Conservation (phyloP, 2,113 vertebrate genomes). For the Echinops telfairi region DNA sequence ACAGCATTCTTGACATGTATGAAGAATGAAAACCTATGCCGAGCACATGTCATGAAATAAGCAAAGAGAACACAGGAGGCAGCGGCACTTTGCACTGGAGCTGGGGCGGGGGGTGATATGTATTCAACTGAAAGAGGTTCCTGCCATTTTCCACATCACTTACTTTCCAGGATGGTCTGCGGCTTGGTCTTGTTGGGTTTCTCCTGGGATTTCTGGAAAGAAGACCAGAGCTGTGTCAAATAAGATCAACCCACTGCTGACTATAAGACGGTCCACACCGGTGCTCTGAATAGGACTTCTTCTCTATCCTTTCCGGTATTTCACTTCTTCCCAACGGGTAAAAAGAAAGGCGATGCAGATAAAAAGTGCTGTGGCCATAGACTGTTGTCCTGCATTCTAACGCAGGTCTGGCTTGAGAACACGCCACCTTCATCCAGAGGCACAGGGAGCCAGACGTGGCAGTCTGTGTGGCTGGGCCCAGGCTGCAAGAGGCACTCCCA, state of each 20-base stretch:
- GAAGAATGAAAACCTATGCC: conserved; percentile 15
- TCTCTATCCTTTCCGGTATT: neutral
- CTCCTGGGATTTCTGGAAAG: conserved; percentile 93
- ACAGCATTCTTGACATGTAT: neutral
- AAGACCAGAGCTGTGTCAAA: conserved; percentile 74
- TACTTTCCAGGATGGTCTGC: conserved; percentile 92
- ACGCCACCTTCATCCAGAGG: neutral
- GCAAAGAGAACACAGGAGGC: conserved; percentile 26
- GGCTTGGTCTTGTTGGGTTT: conserved; percentile 91
- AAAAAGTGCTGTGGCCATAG: neutral
- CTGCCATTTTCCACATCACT: conserved; percentile 84
- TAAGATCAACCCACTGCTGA: conserved; percentile 62
- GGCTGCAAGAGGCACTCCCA: neutral
- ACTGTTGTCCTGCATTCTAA: neutral
- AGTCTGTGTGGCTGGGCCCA: rapidly evolving
- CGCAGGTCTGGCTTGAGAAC: neutral
- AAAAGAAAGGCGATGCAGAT: conserved; percentile 33
- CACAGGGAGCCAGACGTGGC: neutral
- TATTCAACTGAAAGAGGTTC: conserved; percentile 42
- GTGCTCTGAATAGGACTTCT: conserved; percentile 18
- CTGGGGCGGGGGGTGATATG: neutral
- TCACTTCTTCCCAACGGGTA: conserved; percentile 48
- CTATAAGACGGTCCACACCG: neutral
- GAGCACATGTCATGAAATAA: neutral
- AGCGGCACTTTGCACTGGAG: neutral